These are phyloP conservation scores for Orthonychiurus folsomi DNA, from an alignment of 2,888 invertebrate species.

Conservation along the genomic window DNA sequence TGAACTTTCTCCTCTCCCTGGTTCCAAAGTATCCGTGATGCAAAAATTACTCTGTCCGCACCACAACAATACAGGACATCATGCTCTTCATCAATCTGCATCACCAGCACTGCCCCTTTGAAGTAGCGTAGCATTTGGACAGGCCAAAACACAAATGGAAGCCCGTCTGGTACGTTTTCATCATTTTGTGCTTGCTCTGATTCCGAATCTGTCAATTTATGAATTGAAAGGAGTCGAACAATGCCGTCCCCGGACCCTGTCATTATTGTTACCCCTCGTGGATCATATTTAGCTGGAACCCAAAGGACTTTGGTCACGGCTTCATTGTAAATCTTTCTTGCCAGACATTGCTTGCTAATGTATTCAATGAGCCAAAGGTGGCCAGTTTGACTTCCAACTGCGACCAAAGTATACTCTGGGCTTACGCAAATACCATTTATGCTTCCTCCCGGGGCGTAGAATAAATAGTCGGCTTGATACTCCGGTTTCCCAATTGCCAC, in stretches of 20 bases:
- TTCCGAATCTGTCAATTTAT: slow-evolving; percentile 16
- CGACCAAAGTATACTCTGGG: slow-evolving; percentile 59
- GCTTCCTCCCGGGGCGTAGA: slow-evolving; percentile 66
- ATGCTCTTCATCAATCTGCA: slow-evolving; percentile 28
- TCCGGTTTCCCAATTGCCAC: slow-evolving; percentile 47
- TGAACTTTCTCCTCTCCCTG: slow-evolving; percentile 20
- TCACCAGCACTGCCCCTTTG: slow-evolving; percentile 23
- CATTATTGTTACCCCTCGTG: slow-evolving; percentile 56
- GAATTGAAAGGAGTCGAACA: slow-evolving; percentile 48
- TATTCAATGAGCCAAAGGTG: slow-evolving; percentile 66
- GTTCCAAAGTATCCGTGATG: slow-evolving; percentile 22
- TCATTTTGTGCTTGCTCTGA: slow-evolving; percentile 7
- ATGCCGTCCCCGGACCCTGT: slow-evolving; percentile 65
- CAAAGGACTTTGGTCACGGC: slow-evolving; percentile 54
- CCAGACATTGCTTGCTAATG: slow-evolving; percentile 51
- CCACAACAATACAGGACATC: slow-evolving; percentile 32
- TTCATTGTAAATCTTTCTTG: slow-evolving; percentile 55
- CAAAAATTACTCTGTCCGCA: slow-evolving; percentile 29
- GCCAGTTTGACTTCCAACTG: slow-evolving; percentile 65
- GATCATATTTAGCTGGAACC: slow-evolving; percentile 56
- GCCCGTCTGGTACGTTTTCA: slow-evolving; percentile 16
- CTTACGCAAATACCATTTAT: slow-evolving; percentile 61
- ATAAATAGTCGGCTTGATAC: slow-evolving; percentile 48
- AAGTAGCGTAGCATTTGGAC: slow-evolving; percentile 25
- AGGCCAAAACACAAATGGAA: slow-evolving; percentile 22